A percentile compares a stretch with the other conserved stretches of the same genome.
phyloP scores from a whole-genome alignment of 2,113 vertebrate species.

The Gobiocypris rarus region DNA sequence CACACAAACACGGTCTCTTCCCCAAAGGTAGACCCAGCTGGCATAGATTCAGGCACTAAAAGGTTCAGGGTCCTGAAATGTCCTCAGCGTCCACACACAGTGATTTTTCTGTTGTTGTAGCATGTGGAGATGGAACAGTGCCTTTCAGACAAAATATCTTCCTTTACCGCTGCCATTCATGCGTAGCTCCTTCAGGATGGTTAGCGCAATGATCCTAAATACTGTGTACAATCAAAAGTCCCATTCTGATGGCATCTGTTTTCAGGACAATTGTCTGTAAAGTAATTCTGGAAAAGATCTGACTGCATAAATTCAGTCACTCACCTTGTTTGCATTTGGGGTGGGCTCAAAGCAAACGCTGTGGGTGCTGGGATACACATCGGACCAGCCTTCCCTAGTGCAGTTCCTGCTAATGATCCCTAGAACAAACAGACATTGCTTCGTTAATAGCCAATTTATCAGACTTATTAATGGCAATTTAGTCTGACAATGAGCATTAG shows the following conservation, averaged over 20 bases:
- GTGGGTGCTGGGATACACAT: slow-evolving; percentile 62
- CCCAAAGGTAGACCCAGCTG: slow-evolving; percentile 35
- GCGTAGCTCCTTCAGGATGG: slow-evolving; percentile 4
- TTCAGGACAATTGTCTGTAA: neutral
- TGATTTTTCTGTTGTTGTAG: neutral
- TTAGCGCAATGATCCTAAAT: slow-evolving; percentile 16
- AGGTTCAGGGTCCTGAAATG: slow-evolving; percentile 34
- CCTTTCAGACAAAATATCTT: slow-evolving; percentile 29
- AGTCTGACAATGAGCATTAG: slow-evolving; percentile 4
- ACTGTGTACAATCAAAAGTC: slow-evolving; percentile 4
- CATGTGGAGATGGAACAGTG: slow-evolving; percentile 6
- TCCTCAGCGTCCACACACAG: slow-evolving; percentile 17
- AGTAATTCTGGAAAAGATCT: neutral
- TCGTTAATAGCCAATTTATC: slow-evolving; percentile 15
- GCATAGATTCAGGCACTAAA: slow-evolving; percentile 31
- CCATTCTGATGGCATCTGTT: neutral
- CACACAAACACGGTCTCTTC: slow-evolving; percentile 14
- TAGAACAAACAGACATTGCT: slow-evolving; percentile 50
- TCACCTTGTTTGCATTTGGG: slow-evolving; percentile 59
- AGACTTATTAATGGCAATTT: neutral
- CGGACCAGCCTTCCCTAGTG: slow-evolving; percentile 70
- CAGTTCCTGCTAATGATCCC: slow-evolving; percentile 73
- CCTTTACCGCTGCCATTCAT: neutral
- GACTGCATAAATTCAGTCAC: neutral
- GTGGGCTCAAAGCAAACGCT: slow-evolving; percentile 64